Evolutionary conservation across 2,113 vertebrate genomes (phyloP).

Genomic region (Pterocles orientalis): DNA sequence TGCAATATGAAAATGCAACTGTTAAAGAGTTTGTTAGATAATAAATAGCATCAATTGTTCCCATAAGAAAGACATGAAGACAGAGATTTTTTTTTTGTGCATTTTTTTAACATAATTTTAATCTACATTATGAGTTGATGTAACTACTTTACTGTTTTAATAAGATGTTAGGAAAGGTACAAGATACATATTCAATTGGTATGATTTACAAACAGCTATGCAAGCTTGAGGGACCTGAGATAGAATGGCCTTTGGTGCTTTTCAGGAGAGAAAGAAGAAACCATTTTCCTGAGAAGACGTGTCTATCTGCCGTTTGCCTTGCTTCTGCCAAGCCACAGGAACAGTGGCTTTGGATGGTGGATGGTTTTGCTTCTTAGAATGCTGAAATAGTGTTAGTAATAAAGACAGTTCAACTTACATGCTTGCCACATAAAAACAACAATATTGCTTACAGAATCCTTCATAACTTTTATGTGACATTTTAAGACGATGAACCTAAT

Average conservation of each 20-base stretch:
- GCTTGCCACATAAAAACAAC: neutral
- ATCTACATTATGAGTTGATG: neutral
- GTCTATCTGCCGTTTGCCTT: neutral
- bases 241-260: neutral
- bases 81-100: neutral
- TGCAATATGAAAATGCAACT: neutral
- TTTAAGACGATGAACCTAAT: neutral
- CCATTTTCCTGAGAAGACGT: neutral
- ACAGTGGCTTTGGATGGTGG: neutral
- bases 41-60: neutral
- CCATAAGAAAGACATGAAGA: neutral
- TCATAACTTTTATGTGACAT: conserved; percentile 2
- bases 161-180: neutral
- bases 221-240: neutral
- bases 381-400: neutral
- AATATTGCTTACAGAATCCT: neutral
- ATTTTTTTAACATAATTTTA: neutral
- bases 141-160: neutral
- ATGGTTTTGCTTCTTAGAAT: neutral
- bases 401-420: neutral
- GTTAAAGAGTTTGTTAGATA: neutral
- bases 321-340: neutral
- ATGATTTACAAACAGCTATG: neutral
- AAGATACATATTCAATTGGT: neutral
- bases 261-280: neutral